Base-by-base conservation (phyloP, 1,140 invertebrate species). In the Zaprionus nigranus region DNA sequence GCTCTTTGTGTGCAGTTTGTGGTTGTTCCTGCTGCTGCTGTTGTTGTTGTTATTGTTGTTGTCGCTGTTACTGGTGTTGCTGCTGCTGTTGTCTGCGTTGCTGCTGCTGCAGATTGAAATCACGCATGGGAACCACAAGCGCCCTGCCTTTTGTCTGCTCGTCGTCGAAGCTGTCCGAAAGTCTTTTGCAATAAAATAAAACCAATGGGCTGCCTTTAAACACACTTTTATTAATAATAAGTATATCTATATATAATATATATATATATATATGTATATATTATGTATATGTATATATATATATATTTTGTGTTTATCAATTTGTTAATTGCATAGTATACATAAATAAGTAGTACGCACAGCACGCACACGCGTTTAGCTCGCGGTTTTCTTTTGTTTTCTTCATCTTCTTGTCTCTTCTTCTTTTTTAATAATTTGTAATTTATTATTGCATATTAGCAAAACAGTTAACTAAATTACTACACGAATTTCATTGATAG, bases 81-180 rank as follows among this genome's bases (percentile, higher is more conserved):
- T 58, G 36, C 30, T 66, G 65, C 57, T 70, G 36, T 38, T 81
- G 56, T 69, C 66, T 54, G 38, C 61, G 46, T 58, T 67, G 75
- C 28, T 75, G 60, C 60, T 75, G 59, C 43, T 76, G 53, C 78
- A 90, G 85, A 90, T 90, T 84, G 85, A 62, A 90, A 90, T 90
- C 85, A 90, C 79, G 85, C 85, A 90, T 85, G 85, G 85, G 86
- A 90, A 90, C 84, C 78, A 75, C 73, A 87, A 87, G 84, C 81
- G 84, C 85, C 81, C 68, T 83, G 74, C 80, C 83, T 83, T 80
- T 88, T 88, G 80, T 88, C 78, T 88, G 68, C 62, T 70, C 82
- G 81, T 88, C 81, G 87, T 82, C 70, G 56, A 58, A 20, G 56
- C 30, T 59, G 69, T 64, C 20, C 36, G 22, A 34, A 66, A 13